phyloP scores from a whole-genome alignment of 2,797 vertebrate species.

The Myripristis jacobus region DNA sequence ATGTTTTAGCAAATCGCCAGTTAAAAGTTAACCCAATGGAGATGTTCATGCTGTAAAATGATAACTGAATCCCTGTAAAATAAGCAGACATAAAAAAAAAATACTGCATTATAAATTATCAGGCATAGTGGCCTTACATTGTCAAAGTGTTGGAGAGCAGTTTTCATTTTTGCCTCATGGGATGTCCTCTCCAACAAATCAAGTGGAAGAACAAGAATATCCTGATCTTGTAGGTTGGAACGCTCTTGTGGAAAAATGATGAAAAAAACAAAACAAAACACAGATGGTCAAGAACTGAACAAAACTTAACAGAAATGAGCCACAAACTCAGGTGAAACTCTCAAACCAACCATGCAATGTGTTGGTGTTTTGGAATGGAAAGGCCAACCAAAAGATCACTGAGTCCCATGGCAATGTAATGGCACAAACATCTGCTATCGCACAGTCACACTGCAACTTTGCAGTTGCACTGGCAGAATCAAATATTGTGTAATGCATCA shows the following conservation, averaged over 20 bases:
- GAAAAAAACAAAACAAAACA: not conserved
- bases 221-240: slow-evolving; percentile 84
- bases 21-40: not conserved
- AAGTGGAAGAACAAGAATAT: slow-evolving; percentile 91
- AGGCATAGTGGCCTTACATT: slow-evolving; percentile 80
- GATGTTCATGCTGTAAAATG: slow-evolving; percentile 3
- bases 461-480: no score
- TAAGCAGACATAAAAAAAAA: not conserved
- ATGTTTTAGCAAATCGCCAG: no score
- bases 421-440: no score
- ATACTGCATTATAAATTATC: slow-evolving; percentile 3
- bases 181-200: slow-evolving; percentile 88
- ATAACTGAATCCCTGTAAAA: slow-evolving; percentile 1
- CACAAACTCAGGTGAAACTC: no score
- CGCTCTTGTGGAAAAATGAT: slow-evolving; percentile 78
- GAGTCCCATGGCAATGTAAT: not conserved
- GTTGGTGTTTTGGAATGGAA: not conserved
- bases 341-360: not conserved
- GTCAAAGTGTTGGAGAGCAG: slow-evolving; percentile 89
- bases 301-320: not conserved
- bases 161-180: slow-evolving; percentile 86
- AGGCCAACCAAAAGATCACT: not conserved
- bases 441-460: not conserved
- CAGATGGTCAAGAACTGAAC: not conserved
- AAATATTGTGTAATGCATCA: no score